These are phyloP conservation scores for Protonibea diacanthus DNA, from an alignment of 2,797 vertebrate genomes.

Conservation along the genomic window DNA sequence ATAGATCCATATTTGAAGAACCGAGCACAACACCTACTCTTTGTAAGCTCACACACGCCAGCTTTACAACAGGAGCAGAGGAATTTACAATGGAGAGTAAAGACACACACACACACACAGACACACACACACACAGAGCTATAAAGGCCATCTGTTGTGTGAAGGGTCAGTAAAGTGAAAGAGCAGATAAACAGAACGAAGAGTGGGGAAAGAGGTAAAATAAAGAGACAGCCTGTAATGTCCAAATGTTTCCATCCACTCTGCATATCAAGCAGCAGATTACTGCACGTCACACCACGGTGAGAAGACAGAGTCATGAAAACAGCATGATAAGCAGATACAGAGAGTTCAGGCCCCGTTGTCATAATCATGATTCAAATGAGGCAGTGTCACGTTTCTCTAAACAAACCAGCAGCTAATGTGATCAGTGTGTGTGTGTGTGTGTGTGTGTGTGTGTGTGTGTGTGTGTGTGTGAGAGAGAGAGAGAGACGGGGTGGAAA, in stretches of 20 bases:
- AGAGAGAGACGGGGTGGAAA: neutral
- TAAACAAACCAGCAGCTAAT: neutral
- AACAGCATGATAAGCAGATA: neutral
- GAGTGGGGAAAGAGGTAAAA: neutral
- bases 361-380: slow-evolving; percentile 1
- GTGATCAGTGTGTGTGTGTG: neutral
- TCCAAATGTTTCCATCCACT: neutral
- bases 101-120: slow-evolving; percentile 11
- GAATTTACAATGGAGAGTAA: slow-evolving; percentile 25
- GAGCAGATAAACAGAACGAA: slow-evolving; percentile 16
- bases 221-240: neutral
- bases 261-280: neutral
- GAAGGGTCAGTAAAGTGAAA: slow-evolving; percentile 27
- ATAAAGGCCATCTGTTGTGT: slow-evolving; percentile 66
- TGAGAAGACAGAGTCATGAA: neutral
- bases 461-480: too few relatives aligned
- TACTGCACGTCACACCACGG: neutral
- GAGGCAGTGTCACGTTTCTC: neutral
- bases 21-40: neutral
- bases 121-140: slow-evolving; percentile 19
- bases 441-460: too few relatives aligned
- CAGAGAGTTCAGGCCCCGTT: neutral
- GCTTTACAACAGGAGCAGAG: slow-evolving; percentile 3
- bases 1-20: neutral
- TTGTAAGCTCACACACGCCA: neutral